Conservation (phyloP, 2,113 vertebrate species). For the Ovibos moschatus region DNA sequence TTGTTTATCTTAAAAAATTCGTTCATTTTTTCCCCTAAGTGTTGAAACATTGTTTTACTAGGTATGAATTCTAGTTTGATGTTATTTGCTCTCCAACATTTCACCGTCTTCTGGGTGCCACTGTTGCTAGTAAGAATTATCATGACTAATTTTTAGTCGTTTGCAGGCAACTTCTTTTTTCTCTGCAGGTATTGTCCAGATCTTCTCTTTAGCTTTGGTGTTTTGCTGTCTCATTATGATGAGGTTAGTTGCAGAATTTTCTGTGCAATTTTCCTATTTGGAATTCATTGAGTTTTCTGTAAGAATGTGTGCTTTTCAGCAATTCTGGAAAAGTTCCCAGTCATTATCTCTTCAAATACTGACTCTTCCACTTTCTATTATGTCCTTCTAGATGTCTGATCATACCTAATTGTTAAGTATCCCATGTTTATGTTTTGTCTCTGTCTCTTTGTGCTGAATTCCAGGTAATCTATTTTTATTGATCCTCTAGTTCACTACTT, state of each 20-base stretch:
- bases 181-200: neutral
- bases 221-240: neutral
- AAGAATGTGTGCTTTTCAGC: neutral
- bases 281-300: neutral
- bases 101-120: neutral
- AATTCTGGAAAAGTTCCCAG: neutral
- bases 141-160: neutral
- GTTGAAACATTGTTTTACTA: neutral
- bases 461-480: neutral
- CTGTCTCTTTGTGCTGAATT: neutral
- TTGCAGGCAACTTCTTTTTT: neutral
- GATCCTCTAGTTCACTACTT: neutral
- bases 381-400: neutral
- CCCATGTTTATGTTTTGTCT: neutral
- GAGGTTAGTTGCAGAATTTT: neutral
- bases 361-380: neutral
- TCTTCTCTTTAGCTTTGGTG: neutral
- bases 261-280: neutral
- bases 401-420: neutral
- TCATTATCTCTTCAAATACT: neutral
- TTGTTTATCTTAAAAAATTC: neutral
- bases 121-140: neutral
- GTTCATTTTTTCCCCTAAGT: neutral
- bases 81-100: neutral
- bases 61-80: neutral